Evolutionary conservation across 2,113 vertebrate genomes (phyloP).

Genomic region (Asarcornis scutulata): DNA sequence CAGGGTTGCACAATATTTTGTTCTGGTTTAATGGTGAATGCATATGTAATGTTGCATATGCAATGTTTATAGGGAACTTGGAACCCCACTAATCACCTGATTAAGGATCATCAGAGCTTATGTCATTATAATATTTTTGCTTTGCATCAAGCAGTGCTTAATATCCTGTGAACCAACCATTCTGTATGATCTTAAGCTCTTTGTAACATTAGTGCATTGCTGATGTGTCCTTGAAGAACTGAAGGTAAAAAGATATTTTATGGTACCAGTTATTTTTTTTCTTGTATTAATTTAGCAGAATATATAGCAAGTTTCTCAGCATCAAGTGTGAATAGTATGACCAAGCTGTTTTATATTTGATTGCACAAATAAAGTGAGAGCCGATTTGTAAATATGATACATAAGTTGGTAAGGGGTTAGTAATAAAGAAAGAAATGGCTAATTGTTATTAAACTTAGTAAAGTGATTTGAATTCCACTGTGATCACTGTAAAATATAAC

Average conservation of each 20-base stretch:
- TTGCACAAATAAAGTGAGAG: neutral
- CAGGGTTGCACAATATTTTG: neutral
- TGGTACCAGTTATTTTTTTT: conserved; percentile 31
- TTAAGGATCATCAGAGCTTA: neutral
- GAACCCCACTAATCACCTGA: neutral
- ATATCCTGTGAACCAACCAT: neutral
- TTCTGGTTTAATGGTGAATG: neutral
- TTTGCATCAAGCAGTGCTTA: neutral
- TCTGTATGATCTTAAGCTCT: neutral
- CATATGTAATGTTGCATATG: neutral
- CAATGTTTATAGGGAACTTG: neutral
- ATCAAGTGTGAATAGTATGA: neutral
- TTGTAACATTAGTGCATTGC: neutral
- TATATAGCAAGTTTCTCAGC: neutral
- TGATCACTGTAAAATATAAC: neutral
- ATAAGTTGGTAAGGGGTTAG: neutral
- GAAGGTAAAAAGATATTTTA: neutral
- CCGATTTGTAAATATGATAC: neutral
- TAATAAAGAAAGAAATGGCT: neutral
- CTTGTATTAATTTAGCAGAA: conserved; percentile 46
- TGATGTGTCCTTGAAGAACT: neutral
- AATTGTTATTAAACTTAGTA: neutral
- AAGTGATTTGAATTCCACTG: neutral
- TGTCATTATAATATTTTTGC: conserved; percentile 16
- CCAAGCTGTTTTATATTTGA: neutral